Evolutionary conservation across 2,888 invertebrate genomes (phyloP).

Genomic region (Crepidodera aurea): DNA sequence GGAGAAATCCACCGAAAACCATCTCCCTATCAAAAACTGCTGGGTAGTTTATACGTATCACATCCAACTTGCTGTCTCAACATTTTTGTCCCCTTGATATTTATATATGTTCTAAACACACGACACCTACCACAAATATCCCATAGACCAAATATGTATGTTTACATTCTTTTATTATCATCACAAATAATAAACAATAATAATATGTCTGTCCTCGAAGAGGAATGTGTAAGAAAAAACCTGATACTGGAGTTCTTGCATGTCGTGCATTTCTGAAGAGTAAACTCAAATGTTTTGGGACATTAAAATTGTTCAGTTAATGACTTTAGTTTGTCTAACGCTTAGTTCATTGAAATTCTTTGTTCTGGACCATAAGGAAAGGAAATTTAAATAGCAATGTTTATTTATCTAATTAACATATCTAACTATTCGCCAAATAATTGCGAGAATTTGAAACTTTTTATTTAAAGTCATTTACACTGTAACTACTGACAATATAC

Average conservation of each 20-base stretch:
- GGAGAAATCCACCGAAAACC: no score
- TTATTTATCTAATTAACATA: background rate
- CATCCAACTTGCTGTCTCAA: no score
- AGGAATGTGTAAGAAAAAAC: slow-evolving; percentile 8
- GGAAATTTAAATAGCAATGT: background rate
- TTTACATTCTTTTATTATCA: background rate
- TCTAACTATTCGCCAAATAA: no score
- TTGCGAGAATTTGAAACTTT: no score
- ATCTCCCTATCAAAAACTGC: no score
- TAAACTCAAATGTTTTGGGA: background rate
- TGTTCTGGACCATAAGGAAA: slow-evolving; percentile 4
- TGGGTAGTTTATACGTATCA: no score
- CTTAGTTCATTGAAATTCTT: background rate
- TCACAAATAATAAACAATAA: slow-evolving; percentile 1
- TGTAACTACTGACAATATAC: no score
- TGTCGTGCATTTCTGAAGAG: slow-evolving; percentile 9
- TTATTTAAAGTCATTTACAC: no score
- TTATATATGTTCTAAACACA: no score
- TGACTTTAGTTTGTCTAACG: slow-evolving; percentile 1
- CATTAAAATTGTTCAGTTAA: slow-evolving; percentile 10
- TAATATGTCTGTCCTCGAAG: background rate
- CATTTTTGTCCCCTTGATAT: no score
- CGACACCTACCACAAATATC: no score
- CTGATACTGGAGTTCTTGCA: background rate
- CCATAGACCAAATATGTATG: background rate